Percentiles rank a stretch among this genome's conserved stretches.
These are phyloP conservation scores for Luehdorfia chinensis DNA, from an alignment of 1,140 invertebrate species.

Conservation along the genomic window DNA sequence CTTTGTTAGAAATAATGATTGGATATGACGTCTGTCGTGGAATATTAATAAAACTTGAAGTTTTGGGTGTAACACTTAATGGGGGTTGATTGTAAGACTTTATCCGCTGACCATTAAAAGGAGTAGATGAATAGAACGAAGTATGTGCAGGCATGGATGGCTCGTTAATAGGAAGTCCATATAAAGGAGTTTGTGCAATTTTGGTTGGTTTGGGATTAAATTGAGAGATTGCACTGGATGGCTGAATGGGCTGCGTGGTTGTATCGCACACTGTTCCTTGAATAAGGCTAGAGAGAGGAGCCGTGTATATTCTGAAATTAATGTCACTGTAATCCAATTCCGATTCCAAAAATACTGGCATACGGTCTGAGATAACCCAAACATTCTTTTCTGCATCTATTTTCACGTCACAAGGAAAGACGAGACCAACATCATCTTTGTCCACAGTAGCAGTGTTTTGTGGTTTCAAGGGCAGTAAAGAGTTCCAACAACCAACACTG, in stretches of 20 bases:
- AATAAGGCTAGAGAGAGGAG: conserved; percentile 80
- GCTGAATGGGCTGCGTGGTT: not conserved
- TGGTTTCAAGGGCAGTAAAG: conserved; percentile 79
- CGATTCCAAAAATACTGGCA: conserved; percentile 86
- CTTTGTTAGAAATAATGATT: not conserved
- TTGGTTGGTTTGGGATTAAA: not conserved
- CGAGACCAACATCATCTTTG: conserved; percentile 84
- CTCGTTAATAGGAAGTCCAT: conserved; percentile 6
- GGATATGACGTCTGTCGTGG: not conserved
- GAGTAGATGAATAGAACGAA: not conserved
- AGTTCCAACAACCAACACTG: conserved; percentile 89
- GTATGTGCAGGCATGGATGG: not conserved
- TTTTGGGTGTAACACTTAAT: not conserved
- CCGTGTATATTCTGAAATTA: conserved; percentile 87
- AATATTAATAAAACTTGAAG: not conserved
- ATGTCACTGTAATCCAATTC: conserved; percentile 85
- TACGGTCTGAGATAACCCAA: conserved; percentile 89
- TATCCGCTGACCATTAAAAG: not conserved
- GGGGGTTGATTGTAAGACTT: not conserved
- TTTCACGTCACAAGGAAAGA: conserved; percentile 88
- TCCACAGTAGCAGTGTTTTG: conserved; percentile 85
- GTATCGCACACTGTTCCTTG: conserved; percentile 84
- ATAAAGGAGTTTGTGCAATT: conserved; percentile 5
- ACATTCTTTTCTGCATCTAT: conserved; percentile 81
- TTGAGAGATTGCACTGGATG: not conserved